phyloP scores from a whole-genome alignment of 2,888 invertebrate species.

The Polyommatus icarus region DNA sequence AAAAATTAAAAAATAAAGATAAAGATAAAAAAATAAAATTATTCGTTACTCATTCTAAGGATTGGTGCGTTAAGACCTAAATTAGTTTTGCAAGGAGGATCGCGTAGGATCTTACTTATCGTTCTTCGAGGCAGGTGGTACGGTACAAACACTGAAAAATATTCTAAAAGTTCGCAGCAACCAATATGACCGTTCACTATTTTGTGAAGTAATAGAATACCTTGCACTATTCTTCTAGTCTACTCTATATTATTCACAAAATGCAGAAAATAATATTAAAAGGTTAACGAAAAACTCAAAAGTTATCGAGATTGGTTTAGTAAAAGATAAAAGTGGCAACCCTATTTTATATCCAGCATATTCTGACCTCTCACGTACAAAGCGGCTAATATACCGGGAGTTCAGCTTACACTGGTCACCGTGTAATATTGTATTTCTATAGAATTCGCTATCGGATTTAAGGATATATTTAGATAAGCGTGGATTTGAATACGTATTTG shows the following conservation, averaged over 20 bases:
- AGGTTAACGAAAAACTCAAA: background rate
- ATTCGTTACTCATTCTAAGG: no score
- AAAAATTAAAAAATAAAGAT: no score
- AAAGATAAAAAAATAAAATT: no score
- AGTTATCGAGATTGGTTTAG: background rate
- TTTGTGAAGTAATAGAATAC: no score
- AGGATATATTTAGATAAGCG: constrained; percentile 17
- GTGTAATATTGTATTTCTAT: constrained; percentile 17
- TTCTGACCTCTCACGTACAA: background rate
- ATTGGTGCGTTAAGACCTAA: no score
- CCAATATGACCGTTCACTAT: no score
- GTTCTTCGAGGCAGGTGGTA: no score
- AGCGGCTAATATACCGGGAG: background rate
- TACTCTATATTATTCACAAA: background rate
- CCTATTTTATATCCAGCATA: background rate
- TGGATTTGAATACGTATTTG: constrained; percentile 5
- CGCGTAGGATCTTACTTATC: no score
- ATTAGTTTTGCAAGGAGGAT: no score
- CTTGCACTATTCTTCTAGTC: no score
- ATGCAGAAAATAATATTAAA: background rate
- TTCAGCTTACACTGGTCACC: background rate
- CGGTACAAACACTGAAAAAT: no score
- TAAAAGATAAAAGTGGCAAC: constrained; percentile 1
- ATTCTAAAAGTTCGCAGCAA: no score
- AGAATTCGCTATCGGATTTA: constrained; percentile 15